Evolutionary conservation across 2,888 invertebrate genomes (phyloP).

Genomic region (Thymelicus acteon): DNA sequence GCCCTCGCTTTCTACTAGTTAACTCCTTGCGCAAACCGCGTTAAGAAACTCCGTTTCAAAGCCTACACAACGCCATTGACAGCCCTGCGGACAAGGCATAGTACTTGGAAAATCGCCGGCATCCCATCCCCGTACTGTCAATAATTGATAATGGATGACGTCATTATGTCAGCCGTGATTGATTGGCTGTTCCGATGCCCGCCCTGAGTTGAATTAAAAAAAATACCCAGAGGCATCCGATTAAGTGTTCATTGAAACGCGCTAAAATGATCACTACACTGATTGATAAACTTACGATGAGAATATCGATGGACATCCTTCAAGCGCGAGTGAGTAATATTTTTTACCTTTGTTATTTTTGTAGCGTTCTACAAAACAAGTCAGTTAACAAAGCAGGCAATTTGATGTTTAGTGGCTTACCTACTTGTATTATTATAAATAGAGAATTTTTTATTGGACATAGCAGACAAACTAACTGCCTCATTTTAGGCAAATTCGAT

Average conservation of each 20-base stretch:
- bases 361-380: too few relatives aligned
- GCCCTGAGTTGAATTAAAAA: conserved; percentile 44
- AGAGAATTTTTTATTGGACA: not conserved
- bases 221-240: conserved; percentile 31
- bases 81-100: conserved; percentile 54
- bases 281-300: conserved; percentile 13
- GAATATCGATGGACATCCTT: not conserved
- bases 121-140: conserved; percentile 76
- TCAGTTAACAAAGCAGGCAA: too few relatives aligned
- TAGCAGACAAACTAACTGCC: too few relatives aligned
- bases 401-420: too few relatives aligned
- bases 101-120: conserved; percentile 75
- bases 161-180: conserved; percentile 80
- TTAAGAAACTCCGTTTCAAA: not conserved
- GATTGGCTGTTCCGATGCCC: conserved; percentile 68
- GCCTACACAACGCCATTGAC: conserved; percentile 17
- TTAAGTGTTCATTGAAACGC: conserved; percentile 38
- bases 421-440: too few relatives aligned
- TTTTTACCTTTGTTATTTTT: too few relatives aligned
- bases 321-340: too few relatives aligned
- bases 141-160: conserved; percentile 84
- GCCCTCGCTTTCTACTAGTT: too few relatives aligned
- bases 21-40: too few relatives aligned
- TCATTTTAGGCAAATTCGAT: too few relatives aligned
- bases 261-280: conserved; percentile 24